Evolutionary conservation across 23 tunicate genomes (phyloP), one percentile per base, ranked within the genome.

Genomic region (Clavelina lepadiformis): DNA sequence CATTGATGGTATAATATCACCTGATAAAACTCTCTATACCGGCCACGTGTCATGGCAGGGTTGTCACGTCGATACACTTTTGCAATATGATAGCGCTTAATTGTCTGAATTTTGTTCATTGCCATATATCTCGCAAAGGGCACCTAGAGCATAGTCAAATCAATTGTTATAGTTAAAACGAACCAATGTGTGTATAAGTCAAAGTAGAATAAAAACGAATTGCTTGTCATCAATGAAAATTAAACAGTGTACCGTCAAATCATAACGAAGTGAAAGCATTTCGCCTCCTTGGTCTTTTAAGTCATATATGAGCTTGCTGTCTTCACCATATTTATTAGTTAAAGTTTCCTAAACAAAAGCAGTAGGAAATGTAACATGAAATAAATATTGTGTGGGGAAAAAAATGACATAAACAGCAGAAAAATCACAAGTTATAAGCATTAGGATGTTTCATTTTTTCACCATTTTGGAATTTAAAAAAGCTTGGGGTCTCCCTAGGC

Each of bases 1-100:
- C n/a, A n/a, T n/a, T n/a, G n/a, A n/a, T n/a, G n/a, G n/a, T n/a
- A n/a, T n/a, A n/a, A n/a, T n/a, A n/a, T 38, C 27, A 68, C 82
- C 74, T 89, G 98, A 69, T 75, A 84, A 74, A 93, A 93, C 55
- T 93, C 98, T 35, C 98, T 47, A 73, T 93, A 93, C 68, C 98
- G 60, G 28, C 98, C 98, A 71, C 72, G 77, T 11, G 98, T 91
- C 98, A 91, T 91, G 21, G 77, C 80, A 4, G 98, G 98, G 23
- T 91, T 82, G 56, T 91, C 98, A 24, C 92, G 73, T 23, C 92
- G 59, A 61, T 92, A 83, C 0, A 92, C 98, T 67, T 92, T 83
- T 3, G 98, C 98, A 51, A 92, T 83, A 51, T 92, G 98, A 67
- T 92, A 92, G 26, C 98, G 81, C 59, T 92, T 92, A 0, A 92